Percentiles rank a stretch among this genome's conserved stretches.
Evolutionary conservation across 2,888 invertebrate species (phyloP).

Genomic region (Cephus sareptanus): DNA sequence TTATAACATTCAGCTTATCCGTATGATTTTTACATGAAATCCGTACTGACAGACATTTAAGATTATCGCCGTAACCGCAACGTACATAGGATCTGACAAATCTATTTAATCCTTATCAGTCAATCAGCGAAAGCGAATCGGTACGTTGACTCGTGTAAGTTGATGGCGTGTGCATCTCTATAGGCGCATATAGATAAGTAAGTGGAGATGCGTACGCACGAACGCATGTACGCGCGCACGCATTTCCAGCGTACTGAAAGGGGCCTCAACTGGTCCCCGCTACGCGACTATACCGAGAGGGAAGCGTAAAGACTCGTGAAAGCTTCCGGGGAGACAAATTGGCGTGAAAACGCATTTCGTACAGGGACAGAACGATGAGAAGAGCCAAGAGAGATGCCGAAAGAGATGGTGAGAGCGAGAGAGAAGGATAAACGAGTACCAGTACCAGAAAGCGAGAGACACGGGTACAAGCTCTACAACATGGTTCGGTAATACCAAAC

Average conservation of each 20-base stretch:
- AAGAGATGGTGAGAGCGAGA: constrained; percentile 4
- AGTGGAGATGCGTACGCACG: constrained; percentile 16
- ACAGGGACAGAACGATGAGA: constrained; percentile 35
- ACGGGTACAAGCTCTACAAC: not conserved
- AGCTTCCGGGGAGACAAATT: constrained; percentile 65
- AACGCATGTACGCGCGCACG: constrained; percentile 20
- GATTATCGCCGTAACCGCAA: not conserved
- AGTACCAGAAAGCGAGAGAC: constrained; percentile 6
- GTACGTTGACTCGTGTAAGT: not conserved
- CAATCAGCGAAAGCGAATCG: not conserved
- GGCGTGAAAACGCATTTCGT: constrained; percentile 64
- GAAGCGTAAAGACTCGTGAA: constrained; percentile 64
- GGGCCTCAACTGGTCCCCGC: not conserved
- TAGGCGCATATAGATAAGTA: not conserved
- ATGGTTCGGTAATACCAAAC: constrained; percentile 58
- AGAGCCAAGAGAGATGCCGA: constrained; percentile 12
- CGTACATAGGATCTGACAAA: not conserved
- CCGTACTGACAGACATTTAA: not conserved
- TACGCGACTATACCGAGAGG: constrained; percentile 29
- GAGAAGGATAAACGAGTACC: constrained; percentile 27
- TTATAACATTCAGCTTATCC: not conserved
- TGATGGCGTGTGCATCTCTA: not conserved
- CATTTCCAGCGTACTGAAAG: not conserved
- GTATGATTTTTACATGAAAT: not conserved
- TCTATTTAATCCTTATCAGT: not conserved